Evolutionary conservation across 64 coral and sea anemone species (phyloP), one percentile per base, ranked within the genome.

Genomic region (Catalaphyllia jardinei): DNA sequence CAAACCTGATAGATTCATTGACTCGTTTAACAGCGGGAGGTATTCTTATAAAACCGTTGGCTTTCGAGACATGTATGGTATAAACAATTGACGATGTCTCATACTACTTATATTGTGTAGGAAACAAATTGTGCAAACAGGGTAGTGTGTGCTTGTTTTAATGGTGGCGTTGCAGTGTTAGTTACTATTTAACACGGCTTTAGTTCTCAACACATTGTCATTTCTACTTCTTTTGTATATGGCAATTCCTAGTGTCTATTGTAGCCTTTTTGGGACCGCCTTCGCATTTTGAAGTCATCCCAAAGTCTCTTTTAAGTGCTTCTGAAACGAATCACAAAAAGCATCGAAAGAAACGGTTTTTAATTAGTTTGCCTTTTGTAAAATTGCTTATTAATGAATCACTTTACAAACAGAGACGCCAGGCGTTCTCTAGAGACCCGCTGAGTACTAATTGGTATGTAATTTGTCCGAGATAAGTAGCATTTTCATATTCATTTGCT

Each of bases 401-500:
- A 73, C 29, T 78, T 79, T 81, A 90, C 64, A 90, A 90, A 90
- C 88, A 90, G 81, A 69, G 63, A 85, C 81, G 67, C 62, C 81
- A 42, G 77, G 88, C 88, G 79, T 90, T 88, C 86, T 81, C 19
- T 3, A 80, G 73, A 88, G 74, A 92, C 94, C 94, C 63, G 90
- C 86, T 86, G 94, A 54, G 94, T 87, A 42, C 72, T 95, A 92
- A 95, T 95, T 91, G 94, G 73, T 87, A 91, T 88, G 89, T 95
- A 95, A 95, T 95, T 95, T 95, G 89, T 72, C 67, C 69, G 60
- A 65, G 94, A 79, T 92, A 89, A 95, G 73, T 91, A 62, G 51
- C 25, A 65, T 89, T 88, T 89, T 74, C 77, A 84, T 67, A 86
- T 61, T 77, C 61, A 88, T 89, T 73, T 30, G 52, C 83, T 71